Base-by-base conservation (phyloP, 2,888 invertebrate species). In the Drosophila robusta region DNA sequence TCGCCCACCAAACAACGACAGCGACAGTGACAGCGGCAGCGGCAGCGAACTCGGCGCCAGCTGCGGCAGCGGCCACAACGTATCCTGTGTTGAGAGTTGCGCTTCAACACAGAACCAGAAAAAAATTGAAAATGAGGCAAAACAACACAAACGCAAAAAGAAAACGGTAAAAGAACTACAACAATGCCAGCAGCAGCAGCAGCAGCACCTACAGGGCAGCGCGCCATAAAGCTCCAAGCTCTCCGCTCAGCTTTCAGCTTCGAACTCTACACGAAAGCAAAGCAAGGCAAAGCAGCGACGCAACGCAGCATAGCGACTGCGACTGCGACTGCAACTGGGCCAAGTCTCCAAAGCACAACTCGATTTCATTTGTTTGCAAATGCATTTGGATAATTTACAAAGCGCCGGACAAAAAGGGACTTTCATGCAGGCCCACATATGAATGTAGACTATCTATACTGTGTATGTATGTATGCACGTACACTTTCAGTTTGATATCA, bases 61-160 rank as follows among this genome's bases (percentile, higher is more conserved):
- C 57, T 41, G 56, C 45, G 34, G 45, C 57, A 36, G 26, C 52
- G 69, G 71, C 76, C 83, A 64, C 87, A 89, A 89, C 84, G 80
- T 80, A 82, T 80, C 80, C 89, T 88, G 79, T 88, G 89, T 90
- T 88, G 90, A 89, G 89, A 81, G 70, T 70, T 70, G 24, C 44
- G 70, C 75, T 73, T 75, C 45, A 68, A 60, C 49, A 60, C 45
- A 9, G 14, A 34, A 36, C 2, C 12, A 29, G 24, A 4, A 54
- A 55, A 22, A 46, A 55, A 36, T 71, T 2, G 5, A 51, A 29
- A 39, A 42, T 8, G 14, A 39, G 14, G 14, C 39, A 61, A 44
- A 75, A 56, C 51, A 56, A 42, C 46, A 44, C 42, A 45, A 46
- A 14, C 16, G 24, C 7, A n/a, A 47, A 57, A 49, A 42, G 22